Base-by-base conservation (phyloP, 2,113 vertebrate species). In the Leuciscus idus region DNA sequence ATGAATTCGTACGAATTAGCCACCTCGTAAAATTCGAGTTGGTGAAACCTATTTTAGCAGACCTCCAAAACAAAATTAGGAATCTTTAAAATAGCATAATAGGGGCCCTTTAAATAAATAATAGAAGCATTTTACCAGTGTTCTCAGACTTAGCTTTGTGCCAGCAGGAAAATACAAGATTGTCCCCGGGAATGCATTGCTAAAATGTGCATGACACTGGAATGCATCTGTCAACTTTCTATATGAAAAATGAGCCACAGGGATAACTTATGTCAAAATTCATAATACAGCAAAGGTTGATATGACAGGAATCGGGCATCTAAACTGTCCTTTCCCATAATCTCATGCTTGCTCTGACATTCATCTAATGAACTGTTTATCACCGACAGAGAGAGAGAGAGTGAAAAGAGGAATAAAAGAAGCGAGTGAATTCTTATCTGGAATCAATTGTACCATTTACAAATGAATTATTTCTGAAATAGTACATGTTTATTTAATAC, bases 381-480 rank as follows among this genome's bases (percentile, higher is more conserved):
- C 28, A 70, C 43, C 26, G 0, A 30, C n/a, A 64, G 23, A 80
- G 19, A 61, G 6, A 15, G 48, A 55, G 17, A 81, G 21, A 57
- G 17, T 1, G n/a, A 48, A 23, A 43, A 23, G 1, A 23, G 6
- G 21, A 28, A 52, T 28, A 28, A 78, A 39, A 26, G 6, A 23
- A 5, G 6, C 2, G 1, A 70, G 26, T 57, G 17, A 77, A 52
- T 77, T 46, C 9, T 43, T 43, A 86, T 46, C 55, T 8, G 30
- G 4, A 28, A 89, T 64, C 75, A 26, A 74, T 83, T 81, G 23
- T 8, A 1, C 81, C 90, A 81, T 91, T 91, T 92, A 86, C 86
- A 89, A 85, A 93, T 91, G 68, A 91, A 91, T 91, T 28, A 89
- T 90, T 90, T 83, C 81, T 87, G 39, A 68, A 68, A 82, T 91